A percentile compares a stretch with the other conserved stretches of the same genome.
These are phyloP conservation scores for Sclerurus mexicanus DNA, from an alignment of 2,113 vertebrate species.

Conservation along the genomic window DNA sequence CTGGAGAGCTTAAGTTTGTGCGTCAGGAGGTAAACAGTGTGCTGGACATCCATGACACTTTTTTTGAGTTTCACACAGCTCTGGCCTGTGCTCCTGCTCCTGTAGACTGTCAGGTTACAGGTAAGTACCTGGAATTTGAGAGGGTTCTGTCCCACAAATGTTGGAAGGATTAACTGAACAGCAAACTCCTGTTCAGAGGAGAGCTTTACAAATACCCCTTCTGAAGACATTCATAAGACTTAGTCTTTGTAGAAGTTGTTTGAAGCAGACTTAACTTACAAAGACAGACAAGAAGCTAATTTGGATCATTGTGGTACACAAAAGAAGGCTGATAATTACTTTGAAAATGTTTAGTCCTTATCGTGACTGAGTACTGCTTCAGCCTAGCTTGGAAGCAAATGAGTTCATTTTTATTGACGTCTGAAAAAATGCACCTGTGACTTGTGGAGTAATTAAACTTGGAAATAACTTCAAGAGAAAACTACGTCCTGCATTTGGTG, in stretches of 20 bases:
- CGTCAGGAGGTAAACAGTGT: conserved; percentile 78
- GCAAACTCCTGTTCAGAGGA: neutral
- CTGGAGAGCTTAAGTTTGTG: conserved; percentile 73
- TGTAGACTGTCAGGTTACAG: conserved; percentile 87
- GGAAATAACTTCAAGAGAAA: neutral
- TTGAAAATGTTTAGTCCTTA: neutral
- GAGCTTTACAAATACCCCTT: neutral
- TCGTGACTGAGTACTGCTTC: neutral
- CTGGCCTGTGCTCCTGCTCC: conserved; percentile 87
- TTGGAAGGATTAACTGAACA: neutral
- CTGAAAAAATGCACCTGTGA: neutral
- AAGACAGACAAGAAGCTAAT: neutral
- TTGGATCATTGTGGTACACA: neutral
- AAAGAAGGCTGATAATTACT: neutral
- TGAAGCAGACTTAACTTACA: neutral
- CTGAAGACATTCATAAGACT: neutral
- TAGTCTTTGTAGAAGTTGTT: neutral
- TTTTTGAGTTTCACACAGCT: conserved; percentile 89
- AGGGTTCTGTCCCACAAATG: neutral
- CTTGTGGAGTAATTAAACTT: neutral
- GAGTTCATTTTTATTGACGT: neutral
- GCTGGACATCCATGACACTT: conserved; percentile 73
- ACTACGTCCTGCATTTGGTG: fast-evolving
- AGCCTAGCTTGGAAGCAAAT: neutral
- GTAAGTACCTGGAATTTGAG: conserved; percentile 45